Evolutionary conservation across 2,797 vertebrate species (phyloP), one percentile per base, ranked within the genome.

Genomic region (Xerus rutilus): DNA sequence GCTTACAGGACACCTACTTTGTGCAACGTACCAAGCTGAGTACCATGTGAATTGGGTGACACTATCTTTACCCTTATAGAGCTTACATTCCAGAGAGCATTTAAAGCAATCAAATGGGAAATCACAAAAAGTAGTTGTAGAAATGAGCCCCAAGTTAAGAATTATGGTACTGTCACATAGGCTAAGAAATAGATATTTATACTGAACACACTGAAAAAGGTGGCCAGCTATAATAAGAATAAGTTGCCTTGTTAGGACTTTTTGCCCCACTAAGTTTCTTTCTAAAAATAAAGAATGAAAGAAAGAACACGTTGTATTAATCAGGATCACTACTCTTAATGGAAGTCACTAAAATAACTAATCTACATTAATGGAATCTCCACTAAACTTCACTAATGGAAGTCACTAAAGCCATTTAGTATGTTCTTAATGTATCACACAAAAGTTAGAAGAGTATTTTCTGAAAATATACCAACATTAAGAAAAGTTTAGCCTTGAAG

Each of bases 141-240:
- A 92, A 95, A 89, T 69, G 12, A 93, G 49, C 18, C 45, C 4
- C 30, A 93, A 93, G 47, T 1, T 28, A 54, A 92, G 95, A 92
- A 86, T 49, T 54, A 87, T 30, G 20, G n/a, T 54, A 83, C 14
- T 39, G 35, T 2, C 25, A 70, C 65, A 47, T 30, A 47, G 35
- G 9, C 49, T 32, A 49, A 45, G 17, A 54, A 86, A 72, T 0
- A 52, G 59, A 69, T 28, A 92, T 70, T 43, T 54, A 20, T 10
- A 83, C 35, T 54, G 7, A 64, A 43, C 14, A 57, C 14, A 64
- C 64, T 89, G 72, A 23, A 84, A 89, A 92, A 25, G 39, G 12
- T 67, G 69, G 32, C 17, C 35, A 74, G 45, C 7, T 45, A 4
- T 25, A 69, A 89, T 12, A 86, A 47, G 47, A 73, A 73, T 43